A percentile compares a stretch with the other conserved stretches of the same genome.
phyloP scores from a whole-genome alignment of 1,140 invertebrate genomes.

The Teleopsis dalmanni region DNA sequence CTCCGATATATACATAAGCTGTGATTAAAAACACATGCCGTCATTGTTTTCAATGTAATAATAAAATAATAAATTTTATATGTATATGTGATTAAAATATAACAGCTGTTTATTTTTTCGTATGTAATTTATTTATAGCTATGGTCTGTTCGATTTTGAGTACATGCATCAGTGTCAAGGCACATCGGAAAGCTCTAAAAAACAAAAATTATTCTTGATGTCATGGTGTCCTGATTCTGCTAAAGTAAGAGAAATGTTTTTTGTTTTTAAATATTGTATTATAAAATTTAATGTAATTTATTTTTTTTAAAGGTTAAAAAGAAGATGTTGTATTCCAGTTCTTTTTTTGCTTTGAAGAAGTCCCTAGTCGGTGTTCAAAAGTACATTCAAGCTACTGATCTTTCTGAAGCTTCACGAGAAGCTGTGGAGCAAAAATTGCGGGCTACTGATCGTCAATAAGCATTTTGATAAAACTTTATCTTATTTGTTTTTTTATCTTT shows the following conservation, averaged over 20 bases:
- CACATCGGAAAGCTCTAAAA: conserved; percentile 87
- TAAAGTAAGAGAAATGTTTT: conserved; percentile 47
- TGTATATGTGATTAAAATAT: not conserved
- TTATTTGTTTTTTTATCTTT: conserved; percentile 8
- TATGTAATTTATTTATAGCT: conserved; percentile 48
- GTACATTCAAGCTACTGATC: conserved; percentile 92
- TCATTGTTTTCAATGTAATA: too few relatives aligned
- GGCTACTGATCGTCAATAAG: conserved; percentile 83
- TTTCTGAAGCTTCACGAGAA: conserved; percentile 83
- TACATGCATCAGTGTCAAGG: conserved; percentile 93
- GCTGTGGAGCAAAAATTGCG: conserved; percentile 87
- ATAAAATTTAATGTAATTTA: not conserved
- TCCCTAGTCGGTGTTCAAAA: conserved; percentile 92
- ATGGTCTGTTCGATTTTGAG: conserved; percentile 91
- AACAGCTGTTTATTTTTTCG: too few relatives aligned
- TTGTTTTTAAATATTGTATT: not conserved
- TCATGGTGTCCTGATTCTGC: conserved; percentile 95
- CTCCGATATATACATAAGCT: too few relatives aligned
- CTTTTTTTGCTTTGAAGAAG: conserved; percentile 92
- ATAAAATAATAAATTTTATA: too few relatives aligned
- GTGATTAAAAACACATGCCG: too few relatives aligned
- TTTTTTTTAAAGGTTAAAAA: conserved; percentile 66
- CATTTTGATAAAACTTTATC: conserved; percentile 1
- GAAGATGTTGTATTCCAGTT: conserved; percentile 99
- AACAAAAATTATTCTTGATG: conserved; percentile 93